phyloP scores from a whole-genome alignment of 1,140 invertebrate genomes.

The Caenorhabditis briggsae region DNA sequence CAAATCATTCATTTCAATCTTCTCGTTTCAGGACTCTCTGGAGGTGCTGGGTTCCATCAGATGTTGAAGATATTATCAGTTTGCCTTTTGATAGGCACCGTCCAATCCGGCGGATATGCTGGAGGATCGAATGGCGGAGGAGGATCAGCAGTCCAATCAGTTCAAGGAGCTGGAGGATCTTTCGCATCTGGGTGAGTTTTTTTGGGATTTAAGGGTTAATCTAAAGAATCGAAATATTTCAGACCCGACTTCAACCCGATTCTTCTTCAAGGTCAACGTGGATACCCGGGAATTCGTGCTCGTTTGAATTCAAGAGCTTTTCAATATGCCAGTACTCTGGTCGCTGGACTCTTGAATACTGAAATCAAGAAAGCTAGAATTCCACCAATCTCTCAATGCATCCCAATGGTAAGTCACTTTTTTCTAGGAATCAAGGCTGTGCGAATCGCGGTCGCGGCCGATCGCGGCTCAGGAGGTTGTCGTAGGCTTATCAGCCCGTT shows the following conservation, averaged over 20 bases:
- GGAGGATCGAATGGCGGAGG: neutral
- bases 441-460: too few species aligned
- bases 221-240: too few species aligned
- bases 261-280: slow-evolving; percentile 69
- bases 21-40: neutral
- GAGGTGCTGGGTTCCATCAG: slow-evolving; percentile 14
- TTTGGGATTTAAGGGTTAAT: too few species aligned
- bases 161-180: neutral
- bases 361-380: slow-evolving; percentile 73
- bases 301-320: slow-evolving; percentile 73
- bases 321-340: slow-evolving; percentile 72
- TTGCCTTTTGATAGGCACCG: slow-evolving; percentile 52
- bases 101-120: slow-evolving; percentile 33
- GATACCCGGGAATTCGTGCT: slow-evolving; percentile 75
- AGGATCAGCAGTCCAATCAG: neutral
- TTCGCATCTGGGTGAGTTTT: slow-evolving; percentile 36
- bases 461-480: too few species aligned
- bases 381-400: slow-evolving; percentile 74
- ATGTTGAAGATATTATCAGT: slow-evolving; percentile 21
- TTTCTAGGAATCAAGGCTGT: neutral
- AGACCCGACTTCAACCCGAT: slow-evolving; percentile 72
- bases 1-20: neutral
- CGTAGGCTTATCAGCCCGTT: too few species aligned
- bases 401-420: slow-evolving; percentile 68
- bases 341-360: slow-evolving; percentile 71